phyloP scores from a whole-genome alignment of 2,888 invertebrate genomes.

The Sarcophaga caerulescens region DNA sequence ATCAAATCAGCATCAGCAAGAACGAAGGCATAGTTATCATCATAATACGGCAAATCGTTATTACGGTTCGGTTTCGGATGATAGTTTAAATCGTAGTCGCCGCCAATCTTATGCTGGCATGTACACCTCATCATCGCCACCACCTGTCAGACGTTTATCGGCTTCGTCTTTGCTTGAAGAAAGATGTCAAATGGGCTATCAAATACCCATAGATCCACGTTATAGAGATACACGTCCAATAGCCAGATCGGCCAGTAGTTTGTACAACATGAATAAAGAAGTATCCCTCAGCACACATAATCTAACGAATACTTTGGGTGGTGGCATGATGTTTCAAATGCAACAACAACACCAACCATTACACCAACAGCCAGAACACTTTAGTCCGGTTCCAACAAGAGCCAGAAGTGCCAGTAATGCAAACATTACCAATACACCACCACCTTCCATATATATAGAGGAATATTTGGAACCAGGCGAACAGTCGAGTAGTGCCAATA shows the following conservation, averaged over 20 bases:
- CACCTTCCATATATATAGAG: slow-evolving; percentile 80
- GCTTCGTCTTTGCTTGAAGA: slow-evolving; percentile 80
- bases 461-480: slow-evolving; percentile 75
- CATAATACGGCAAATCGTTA: slow-evolving; percentile 70
- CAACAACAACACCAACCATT: slow-evolving; percentile 23
- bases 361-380: slow-evolving; percentile 45
- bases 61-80: slow-evolving; percentile 79
- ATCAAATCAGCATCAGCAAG: slow-evolving; percentile 71
- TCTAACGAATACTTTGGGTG: slow-evolving; percentile 52
- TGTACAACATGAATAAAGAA: slow-evolving; percentile 70
- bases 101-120: slow-evolving; percentile 75
- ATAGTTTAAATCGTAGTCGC: slow-evolving; percentile 78
- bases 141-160: slow-evolving; percentile 76
- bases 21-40: slow-evolving; percentile 61
- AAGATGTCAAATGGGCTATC: slow-evolving; percentile 77
- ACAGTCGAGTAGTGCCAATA: slow-evolving; percentile 68
- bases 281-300: slow-evolving; percentile 62
- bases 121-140: slow-evolving; percentile 72
- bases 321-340: slow-evolving; percentile 51
- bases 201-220: slow-evolving; percentile 80
- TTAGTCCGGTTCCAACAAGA: slow-evolving; percentile 73
- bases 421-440: slow-evolving; percentile 73
- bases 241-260: slow-evolving; percentile 78
- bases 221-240: slow-evolving; percentile 80
- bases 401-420: slow-evolving; percentile 69